Evolutionary conservation across 2,113 vertebrate genomes (phyloP).

Genomic region (Synodontis membranacea): DNA sequence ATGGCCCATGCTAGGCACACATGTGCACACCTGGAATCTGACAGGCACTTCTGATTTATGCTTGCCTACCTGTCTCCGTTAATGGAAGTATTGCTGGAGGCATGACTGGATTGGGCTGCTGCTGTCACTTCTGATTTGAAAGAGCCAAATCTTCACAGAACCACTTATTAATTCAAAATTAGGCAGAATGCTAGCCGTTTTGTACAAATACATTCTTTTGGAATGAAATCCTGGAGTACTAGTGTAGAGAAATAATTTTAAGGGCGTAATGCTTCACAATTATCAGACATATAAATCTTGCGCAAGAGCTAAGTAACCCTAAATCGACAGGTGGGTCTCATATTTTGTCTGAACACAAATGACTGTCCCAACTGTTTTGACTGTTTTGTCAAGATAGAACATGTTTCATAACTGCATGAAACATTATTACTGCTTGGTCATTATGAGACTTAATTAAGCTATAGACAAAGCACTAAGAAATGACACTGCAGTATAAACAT

Average conservation of each 20-base stretch:
- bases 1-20: constrained; percentile 63
- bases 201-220: background rate
- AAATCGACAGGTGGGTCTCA: constrained; percentile 28
- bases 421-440: constrained; percentile 55
- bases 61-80: constrained; percentile 48
- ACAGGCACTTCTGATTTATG: constrained; percentile 69
- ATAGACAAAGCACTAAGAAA: constrained; percentile 41
- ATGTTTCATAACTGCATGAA: constrained; percentile 57
- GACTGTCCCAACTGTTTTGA: constrained; percentile 24
- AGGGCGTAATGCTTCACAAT: background rate
- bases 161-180: background rate
- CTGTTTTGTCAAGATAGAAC: constrained; percentile 49
- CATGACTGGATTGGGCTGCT: constrained; percentile 62
- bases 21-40: constrained; percentile 76
- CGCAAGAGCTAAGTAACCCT: background rate
- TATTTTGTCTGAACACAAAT: constrained; percentile 44
- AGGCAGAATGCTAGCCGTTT: background rate
- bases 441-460: constrained; percentile 52
- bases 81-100: constrained; percentile 63
- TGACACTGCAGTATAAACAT: constrained; percentile 40
- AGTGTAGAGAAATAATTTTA: background rate
- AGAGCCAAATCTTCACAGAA: background rate
- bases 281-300: constrained; percentile 7
- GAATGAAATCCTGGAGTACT: background rate
- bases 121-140: background rate